A percentile compares a stretch with the other conserved stretches of the same genome.
Conservation (phyloP, 2,888 invertebrate species). For the Aspidapion aeneum region DNA sequence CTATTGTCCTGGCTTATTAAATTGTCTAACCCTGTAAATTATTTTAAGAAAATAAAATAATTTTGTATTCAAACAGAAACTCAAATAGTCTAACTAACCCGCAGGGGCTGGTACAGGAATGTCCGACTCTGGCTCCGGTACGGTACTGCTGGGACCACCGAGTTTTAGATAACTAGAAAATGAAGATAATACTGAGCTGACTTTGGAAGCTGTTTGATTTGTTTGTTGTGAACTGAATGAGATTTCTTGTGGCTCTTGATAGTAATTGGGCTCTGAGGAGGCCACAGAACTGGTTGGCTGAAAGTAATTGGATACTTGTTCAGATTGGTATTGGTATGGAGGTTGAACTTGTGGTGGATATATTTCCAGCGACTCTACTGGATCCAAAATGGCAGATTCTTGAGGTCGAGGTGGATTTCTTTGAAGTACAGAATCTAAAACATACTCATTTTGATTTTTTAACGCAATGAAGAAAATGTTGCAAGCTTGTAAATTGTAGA, state of each 20-base stretch:
- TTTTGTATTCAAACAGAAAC: not conserved
- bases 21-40: constrained; percentile 25
- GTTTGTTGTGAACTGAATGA: not conserved
- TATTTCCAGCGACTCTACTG: constrained; percentile 10
- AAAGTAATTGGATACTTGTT: constrained; percentile 11
- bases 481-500: not conserved
- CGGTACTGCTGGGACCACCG: constrained; percentile 19
- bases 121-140: constrained; percentile 20
- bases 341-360: not conserved
- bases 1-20: constrained; percentile 31
- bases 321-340: too few species aligned
- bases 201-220: constrained; percentile 34
- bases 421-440: not conserved
- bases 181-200: constrained; percentile 62
- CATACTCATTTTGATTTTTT: not conserved
- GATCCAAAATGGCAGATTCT: constrained; percentile 14
- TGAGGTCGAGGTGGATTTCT: not conserved
- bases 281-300: constrained; percentile 3
- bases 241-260: constrained; percentile 5
- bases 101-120: constrained; percentile 29
- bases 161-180: constrained; percentile 52
- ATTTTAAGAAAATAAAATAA: not conserved
- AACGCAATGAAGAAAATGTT: not conserved
- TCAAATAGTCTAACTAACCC: constrained; percentile 10
- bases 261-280: not conserved